Conservation (phyloP, 2,888 invertebrate genomes). For the Aproaerema taeniolella region DNA sequence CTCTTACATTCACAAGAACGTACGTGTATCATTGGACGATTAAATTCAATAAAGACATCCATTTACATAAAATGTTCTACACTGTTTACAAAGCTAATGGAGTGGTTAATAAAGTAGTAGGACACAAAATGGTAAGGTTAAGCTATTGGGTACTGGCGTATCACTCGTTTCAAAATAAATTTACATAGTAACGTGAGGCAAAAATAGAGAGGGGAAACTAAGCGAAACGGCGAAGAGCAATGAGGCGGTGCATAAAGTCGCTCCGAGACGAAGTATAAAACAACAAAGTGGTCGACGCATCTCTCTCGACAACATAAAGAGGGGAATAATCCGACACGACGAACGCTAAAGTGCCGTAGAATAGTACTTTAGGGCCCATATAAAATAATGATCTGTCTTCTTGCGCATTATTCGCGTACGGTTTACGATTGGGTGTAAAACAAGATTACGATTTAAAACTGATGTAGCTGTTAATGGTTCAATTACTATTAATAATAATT, state of each 20-base stretch:
- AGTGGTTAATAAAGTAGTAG: conserved; percentile 2
- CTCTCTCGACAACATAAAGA: conserved; percentile 59
- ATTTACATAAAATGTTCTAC: conserved; percentile 8
- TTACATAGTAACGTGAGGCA: conserved; percentile 69
- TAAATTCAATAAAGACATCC: background rate
- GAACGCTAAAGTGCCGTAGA: conserved; percentile 52
- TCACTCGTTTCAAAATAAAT: conserved; percentile 53
- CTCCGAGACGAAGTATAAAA: conserved; percentile 71
- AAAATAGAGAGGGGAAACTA: conserved; percentile 69
- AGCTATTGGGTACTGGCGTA: conserved; percentile 36
- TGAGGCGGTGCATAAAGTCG: conserved; percentile 72
- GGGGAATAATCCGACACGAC: conserved; percentile 62
- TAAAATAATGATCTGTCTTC: conserved; percentile 62
- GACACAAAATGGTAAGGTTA: conserved; percentile 24
- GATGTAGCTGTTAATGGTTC: conserved; percentile 19
- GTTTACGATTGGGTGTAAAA: conserved; percentile 39
- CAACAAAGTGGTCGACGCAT: conserved; percentile 74
- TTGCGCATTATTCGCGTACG: conserved; percentile 40
- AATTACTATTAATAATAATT: conserved; percentile 32
- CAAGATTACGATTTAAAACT: conserved; percentile 25
- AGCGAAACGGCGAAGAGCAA: conserved; percentile 71
- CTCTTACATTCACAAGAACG: no score
- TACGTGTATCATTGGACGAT: no score
- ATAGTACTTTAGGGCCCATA: conserved; percentile 58
- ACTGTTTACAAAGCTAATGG: conserved; percentile 11